Percentiles rank a stretch among this genome's conserved stretches.
phyloP scores from a whole-genome alignment of 2,113 vertebrate species.

The Calcarius ornatus region DNA sequence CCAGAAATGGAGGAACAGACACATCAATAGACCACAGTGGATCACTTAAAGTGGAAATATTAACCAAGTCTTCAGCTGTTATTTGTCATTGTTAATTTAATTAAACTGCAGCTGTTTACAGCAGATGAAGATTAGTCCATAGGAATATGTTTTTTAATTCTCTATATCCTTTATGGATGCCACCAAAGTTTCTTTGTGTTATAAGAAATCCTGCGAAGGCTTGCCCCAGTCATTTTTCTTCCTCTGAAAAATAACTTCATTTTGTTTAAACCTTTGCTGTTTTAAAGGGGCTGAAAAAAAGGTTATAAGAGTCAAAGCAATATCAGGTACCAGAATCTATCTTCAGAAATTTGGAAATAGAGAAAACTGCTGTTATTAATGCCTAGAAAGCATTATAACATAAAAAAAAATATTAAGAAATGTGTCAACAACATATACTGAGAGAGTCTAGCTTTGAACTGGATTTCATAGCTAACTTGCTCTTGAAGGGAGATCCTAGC shows the following conservation, averaged over 20 bases:
- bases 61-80: background rate
- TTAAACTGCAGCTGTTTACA: background rate
- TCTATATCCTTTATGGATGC: background rate
- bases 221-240: background rate
- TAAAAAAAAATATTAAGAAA: background rate
- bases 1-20: background rate
- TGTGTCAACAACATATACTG: background rate
- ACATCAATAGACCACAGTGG: fast-evolving
- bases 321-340: background rate
- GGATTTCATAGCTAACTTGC: background rate
- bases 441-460: background rate
- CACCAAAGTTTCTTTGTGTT: background rate
- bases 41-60: background rate
- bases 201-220: background rate
- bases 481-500: background rate
- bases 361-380: background rate
- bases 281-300: background rate
- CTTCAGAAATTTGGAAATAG: background rate
- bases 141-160: background rate
- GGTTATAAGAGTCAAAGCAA: background rate
- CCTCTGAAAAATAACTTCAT: background rate
- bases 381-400: background rate
- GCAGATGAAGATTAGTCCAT: background rate
- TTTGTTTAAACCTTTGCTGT: background rate
- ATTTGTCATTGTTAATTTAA: background rate